Evolutionary conservation across 2,888 invertebrate genomes (phyloP), one percentile per base, ranked within the genome.

Genomic region (Heliconius sara): DNA sequence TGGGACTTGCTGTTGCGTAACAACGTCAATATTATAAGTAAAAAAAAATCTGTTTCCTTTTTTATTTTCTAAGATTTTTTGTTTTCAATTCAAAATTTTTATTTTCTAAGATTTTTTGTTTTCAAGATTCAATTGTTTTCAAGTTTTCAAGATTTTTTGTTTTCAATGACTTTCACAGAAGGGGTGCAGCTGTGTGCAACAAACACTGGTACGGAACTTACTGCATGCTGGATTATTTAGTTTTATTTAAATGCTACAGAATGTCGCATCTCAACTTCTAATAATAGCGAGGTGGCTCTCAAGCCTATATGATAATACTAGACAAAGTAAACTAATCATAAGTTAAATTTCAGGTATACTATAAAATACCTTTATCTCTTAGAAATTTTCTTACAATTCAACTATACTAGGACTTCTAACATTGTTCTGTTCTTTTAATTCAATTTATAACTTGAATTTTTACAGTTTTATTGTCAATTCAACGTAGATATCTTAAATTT

Each of bases 111-210:
- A n/a, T n/a, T n/a, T n/a, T n/a, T n/a, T n/a, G n/a, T n/a, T n/a
- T n/a, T n/a, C n/a, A n/a, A n/a, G n/a, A n/a, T n/a, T n/a, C n/a
- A n/a, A n/a, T n/a, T n/a, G n/a, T n/a, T n/a, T n/a, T n/a, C n/a
- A n/a, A n/a, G n/a, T n/a, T n/a, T n/a, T n/a, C n/a, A n/a, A n/a
- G n/a, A n/a, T n/a, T n/a, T n/a, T n/a, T 60, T 60, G 52, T 10
- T 39, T 34, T 22, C 12, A n/a, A 71, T 22, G 0, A 76, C 60
- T 39, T 66, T 81, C 81, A 47, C 81, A 83, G 89, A 86, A 89
- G 85, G 84, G 89, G 88, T 86, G 90, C 94, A 94, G 94, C 88
- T 91, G 94, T 94, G 95, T 94, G 95, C 95, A 95, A 92, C 89
- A 88, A 92, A 92, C 85, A 89, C 87, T 90, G 93, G 91, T 91